These are phyloP conservation scores for Auanema sp. DNA, from an alignment of 2,888 invertebrate species.

Conservation along the genomic window DNA sequence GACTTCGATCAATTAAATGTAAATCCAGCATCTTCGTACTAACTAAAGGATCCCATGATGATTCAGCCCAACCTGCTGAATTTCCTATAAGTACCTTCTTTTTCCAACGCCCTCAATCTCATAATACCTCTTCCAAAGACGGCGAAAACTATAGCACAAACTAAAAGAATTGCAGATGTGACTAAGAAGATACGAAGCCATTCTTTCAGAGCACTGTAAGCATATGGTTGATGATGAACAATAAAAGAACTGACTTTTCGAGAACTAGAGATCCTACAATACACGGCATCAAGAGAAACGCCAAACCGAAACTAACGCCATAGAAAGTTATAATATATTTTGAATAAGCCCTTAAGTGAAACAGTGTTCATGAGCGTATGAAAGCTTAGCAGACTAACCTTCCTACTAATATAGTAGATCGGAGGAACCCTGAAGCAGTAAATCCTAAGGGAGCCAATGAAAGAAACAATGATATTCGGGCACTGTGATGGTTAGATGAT, in stretches of 20 bases:
- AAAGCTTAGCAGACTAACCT: conserved; percentile 22
- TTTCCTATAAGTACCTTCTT: conserved; percentile 29
- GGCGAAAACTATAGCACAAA: conserved; percentile 45
- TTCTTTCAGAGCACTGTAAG: conserved; percentile 42
- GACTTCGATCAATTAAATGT: conserved; percentile 35
- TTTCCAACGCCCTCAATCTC: neutral
- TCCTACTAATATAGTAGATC: conserved; percentile 52
- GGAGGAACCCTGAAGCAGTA: conserved; percentile 42
- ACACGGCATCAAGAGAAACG: conserved; percentile 42
- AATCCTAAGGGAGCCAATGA: conserved; percentile 49
- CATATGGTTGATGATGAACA: neutral
- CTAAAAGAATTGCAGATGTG: conserved; percentile 36
- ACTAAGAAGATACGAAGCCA: conserved; percentile 48
- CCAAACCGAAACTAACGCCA: conserved; percentile 46
- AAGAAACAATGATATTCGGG: conserved; percentile 27
- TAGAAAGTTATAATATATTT: conserved; percentile 48
- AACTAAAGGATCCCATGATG: conserved; percentile 52
- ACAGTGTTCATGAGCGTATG: neutral
- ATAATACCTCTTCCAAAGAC: conserved; percentile 48
- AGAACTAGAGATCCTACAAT: conserved; percentile 31
- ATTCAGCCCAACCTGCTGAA: conserved; percentile 49
- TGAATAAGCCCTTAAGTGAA: conserved; percentile 32
- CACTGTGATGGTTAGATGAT: conserved; percentile 19
- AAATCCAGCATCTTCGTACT: conserved; percentile 37
- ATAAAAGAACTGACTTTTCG: conserved; percentile 42